Evolutionary conservation across 1,140 invertebrate species (phyloP).

Genomic region (Drosophila pandora): DNA sequence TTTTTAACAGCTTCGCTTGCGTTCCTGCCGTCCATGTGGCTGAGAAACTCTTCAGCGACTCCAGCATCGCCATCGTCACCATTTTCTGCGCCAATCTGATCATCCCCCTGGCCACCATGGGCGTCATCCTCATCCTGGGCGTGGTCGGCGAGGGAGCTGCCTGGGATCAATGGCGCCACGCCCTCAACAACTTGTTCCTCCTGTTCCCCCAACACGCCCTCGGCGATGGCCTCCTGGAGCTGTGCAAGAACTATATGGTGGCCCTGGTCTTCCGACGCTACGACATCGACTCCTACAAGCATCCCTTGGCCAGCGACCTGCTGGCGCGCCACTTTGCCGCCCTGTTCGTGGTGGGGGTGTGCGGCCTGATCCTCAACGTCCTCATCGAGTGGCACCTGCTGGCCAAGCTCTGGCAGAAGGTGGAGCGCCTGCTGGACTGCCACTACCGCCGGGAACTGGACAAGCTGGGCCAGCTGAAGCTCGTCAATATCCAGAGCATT

Average conservation of each 20-base stretch:
- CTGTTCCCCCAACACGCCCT: slow-evolving; percentile 87
- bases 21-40: slow-evolving; percentile 85
- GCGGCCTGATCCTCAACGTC: slow-evolving; percentile 85
- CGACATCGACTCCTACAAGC: slow-evolving; percentile 88
- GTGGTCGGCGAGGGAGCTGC: slow-evolving; percentile 86
- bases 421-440: slow-evolving; percentile 45
- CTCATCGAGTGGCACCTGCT: slow-evolving; percentile 85
- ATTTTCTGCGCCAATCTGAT: slow-evolving; percentile 88
- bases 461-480: slow-evolving; percentile 62
- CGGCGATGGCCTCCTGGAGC: slow-evolving; percentile 87
- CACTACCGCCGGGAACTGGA: slow-evolving; percentile 48
- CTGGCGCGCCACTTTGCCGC: slow-evolving; percentile 85
- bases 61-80: slow-evolving; percentile 87
- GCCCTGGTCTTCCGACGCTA: slow-evolving; percentile 85
- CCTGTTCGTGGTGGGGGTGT: slow-evolving; percentile 84
- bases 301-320: slow-evolving; percentile 86
- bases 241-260: slow-evolving; percentile 88
- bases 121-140: slow-evolving; percentile 87
- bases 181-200: slow-evolving; percentile 86
- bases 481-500: slow-evolving; percentile 61
- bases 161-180: slow-evolving; percentile 85
- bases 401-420: slow-evolving; percentile 36
- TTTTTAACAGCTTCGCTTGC: slow-evolving; percentile 83
- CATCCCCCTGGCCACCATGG: slow-evolving; percentile 85
- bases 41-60: slow-evolving; percentile 87